Conservation (phyloP, 2,888 invertebrate species). For the Drosophila anomelani region DNA sequence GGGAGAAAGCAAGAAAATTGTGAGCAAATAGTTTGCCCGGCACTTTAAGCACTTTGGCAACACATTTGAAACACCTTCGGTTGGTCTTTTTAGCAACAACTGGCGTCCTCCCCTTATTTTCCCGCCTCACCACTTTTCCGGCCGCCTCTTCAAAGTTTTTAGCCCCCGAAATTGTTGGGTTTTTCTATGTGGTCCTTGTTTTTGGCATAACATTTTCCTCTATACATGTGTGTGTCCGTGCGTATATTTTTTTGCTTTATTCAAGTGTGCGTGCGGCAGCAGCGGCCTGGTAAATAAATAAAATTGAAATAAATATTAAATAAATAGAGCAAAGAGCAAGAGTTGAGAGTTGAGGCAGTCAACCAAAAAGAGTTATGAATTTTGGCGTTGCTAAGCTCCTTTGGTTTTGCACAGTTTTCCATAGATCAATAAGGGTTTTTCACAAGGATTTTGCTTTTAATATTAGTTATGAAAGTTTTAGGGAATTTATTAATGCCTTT, state of each 20-base stretch:
- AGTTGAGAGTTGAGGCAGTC: conserved; percentile 13
- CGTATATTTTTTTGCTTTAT: conserved; percentile 14
- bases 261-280: conserved; percentile 20
- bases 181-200: conserved; percentile 23
- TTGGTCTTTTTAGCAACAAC: conserved; percentile 60
- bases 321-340: conserved; percentile 57
- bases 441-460: background rate
- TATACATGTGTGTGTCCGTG: conserved; percentile 12
- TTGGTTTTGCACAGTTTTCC: conserved; percentile 2
- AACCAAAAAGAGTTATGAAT: conserved; percentile 43
- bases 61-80: conserved; percentile 70
- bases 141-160: conserved; percentile 30
- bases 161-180: conserved; percentile 24
- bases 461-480: background rate
- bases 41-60: conserved; percentile 69
- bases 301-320: conserved; percentile 73
- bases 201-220: conserved; percentile 25
- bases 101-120: conserved; percentile 5
- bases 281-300: conserved; percentile 61
- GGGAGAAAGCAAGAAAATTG: conserved; percentile 26
- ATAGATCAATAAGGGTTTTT: conserved; percentile 11
- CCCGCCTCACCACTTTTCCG: conserved; percentile 5
- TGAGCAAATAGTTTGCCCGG: conserved; percentile 64
- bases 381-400: conserved; percentile 16
- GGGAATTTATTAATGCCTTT: background rate